Percentiles rank a stretch among this genome's conserved stretches.
Evolutionary conservation across 2,113 vertebrate species (phyloP).

Genomic region (Caretta caretta): DNA sequence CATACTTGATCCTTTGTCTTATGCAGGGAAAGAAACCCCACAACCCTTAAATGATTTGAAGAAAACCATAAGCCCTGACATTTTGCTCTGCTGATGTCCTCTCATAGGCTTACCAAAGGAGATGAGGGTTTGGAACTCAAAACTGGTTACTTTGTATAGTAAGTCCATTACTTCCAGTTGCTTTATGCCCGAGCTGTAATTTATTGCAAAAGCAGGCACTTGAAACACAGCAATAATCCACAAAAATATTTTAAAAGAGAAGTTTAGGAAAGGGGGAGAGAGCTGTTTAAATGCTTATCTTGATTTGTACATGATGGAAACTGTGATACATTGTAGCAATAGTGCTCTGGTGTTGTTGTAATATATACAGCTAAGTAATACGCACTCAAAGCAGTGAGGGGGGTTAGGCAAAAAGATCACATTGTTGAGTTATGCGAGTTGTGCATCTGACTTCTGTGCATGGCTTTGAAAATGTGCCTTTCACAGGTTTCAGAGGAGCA

Average conservation of each 20-base stretch:
- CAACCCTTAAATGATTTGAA: not conserved
- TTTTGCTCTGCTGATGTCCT: not conserved
- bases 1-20: not conserved
- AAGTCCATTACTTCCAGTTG: not conserved
- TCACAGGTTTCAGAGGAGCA: not conserved
- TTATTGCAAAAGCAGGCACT: not conserved
- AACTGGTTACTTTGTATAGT: not conserved
- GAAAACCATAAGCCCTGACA: not conserved
- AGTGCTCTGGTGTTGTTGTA: not conserved
- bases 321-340: accelerated
- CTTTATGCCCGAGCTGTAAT: not conserved
- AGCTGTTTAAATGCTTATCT: not conserved
- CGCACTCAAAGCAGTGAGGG: accelerated
- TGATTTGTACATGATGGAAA: accelerated
- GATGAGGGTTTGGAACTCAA: not conserved
- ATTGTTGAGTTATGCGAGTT: not conserved
- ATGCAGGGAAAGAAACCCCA: not conserved
- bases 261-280: not conserved
- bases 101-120: not conserved
- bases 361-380: accelerated
- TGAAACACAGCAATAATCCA: not conserved
- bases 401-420: not conserved
- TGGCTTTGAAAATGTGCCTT: not conserved
- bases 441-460: not conserved
- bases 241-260: not conserved